Evolutionary conservation across 2,113 vertebrate genomes (phyloP).

Genomic region (Megaceryle maxima): DNA sequence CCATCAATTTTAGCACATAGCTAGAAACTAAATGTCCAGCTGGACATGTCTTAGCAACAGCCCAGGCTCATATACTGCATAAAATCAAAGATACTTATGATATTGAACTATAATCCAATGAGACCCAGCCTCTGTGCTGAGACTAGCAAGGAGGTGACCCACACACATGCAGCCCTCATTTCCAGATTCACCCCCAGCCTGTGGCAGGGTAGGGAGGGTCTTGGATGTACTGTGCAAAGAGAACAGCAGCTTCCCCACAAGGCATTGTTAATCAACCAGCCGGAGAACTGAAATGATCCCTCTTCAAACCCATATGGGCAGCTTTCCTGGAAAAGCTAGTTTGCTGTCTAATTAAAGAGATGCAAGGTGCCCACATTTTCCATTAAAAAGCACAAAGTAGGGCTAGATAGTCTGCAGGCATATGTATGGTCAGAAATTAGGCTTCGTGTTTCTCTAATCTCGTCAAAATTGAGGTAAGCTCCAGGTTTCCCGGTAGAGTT

Average conservation of each 20-base stretch:
- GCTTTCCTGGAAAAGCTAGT: neutral
- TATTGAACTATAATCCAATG: neutral
- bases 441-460: neutral
- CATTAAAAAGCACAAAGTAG: neutral
- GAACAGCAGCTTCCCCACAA: neutral
- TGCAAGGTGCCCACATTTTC: neutral
- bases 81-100: neutral
- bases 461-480: neutral
- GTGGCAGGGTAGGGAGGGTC: neutral
- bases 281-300: neutral
- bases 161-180: neutral
- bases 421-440: neutral
- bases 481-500: neutral
- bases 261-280: fast-evolving
- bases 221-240: neutral
- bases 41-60: neutral
- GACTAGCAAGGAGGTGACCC: neutral
- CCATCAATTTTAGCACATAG: neutral
- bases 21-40: neutral
- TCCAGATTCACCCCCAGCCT: neutral
- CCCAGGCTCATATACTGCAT: fast-evolving
- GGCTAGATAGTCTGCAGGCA: neutral
- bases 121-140: neutral
- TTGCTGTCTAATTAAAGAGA: neutral
- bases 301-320: neutral